Percentiles rank a stretch among this genome's conserved stretches.
These are phyloP conservation scores for Drosophila neonasuta DNA, from an alignment of 2,888 invertebrate genomes.

Conservation along the genomic window DNA sequence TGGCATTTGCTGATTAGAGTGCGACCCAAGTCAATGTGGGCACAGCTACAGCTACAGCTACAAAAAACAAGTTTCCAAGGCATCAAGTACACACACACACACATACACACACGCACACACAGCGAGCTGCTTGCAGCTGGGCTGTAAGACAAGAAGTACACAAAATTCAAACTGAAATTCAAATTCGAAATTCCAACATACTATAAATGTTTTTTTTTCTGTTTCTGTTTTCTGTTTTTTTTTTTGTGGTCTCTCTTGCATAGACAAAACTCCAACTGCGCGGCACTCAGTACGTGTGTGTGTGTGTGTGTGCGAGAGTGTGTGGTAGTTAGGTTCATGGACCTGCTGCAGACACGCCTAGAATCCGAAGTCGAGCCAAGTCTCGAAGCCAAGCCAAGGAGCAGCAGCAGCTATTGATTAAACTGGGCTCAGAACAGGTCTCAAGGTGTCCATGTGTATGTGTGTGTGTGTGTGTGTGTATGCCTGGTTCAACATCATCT, in stretches of 20 bases:
- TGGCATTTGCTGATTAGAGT: constrained; percentile 76
- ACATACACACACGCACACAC: constrained; percentile 34
- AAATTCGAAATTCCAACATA: constrained; percentile 70
- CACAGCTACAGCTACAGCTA: constrained; percentile 23
- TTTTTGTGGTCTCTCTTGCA: constrained; percentile 38
- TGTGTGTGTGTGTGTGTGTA: constrained; percentile 29
- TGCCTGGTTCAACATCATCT: constrained; percentile 54
- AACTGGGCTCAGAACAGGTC: constrained; percentile 77
- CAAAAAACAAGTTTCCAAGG: constrained; percentile 50
- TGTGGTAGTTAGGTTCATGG: constrained; percentile 69
- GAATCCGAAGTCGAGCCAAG: constrained; percentile 59
- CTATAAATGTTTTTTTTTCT: constrained; percentile 39
- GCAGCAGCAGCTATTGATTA: constrained; percentile 70
- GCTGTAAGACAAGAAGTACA: constrained; percentile 47
- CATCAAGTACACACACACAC: constrained; percentile 56
- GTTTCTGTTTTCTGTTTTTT: constrained; percentile 3
- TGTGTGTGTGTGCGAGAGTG: constrained; percentile 33
- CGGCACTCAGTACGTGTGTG: neutral
- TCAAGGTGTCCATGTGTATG: constrained; percentile 36
- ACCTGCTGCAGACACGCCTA: constrained; percentile 75
- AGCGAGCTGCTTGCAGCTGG: constrained; percentile 35
- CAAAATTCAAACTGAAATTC: constrained; percentile 64
- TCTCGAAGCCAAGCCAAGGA: constrained; percentile 48
- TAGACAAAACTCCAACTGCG: constrained; percentile 55
- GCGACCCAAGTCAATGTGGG: constrained; percentile 52